phyloP scores from a whole-genome alignment of 2,797 vertebrate genomes.

The Acrossocheilus wenchowensis region DNA sequence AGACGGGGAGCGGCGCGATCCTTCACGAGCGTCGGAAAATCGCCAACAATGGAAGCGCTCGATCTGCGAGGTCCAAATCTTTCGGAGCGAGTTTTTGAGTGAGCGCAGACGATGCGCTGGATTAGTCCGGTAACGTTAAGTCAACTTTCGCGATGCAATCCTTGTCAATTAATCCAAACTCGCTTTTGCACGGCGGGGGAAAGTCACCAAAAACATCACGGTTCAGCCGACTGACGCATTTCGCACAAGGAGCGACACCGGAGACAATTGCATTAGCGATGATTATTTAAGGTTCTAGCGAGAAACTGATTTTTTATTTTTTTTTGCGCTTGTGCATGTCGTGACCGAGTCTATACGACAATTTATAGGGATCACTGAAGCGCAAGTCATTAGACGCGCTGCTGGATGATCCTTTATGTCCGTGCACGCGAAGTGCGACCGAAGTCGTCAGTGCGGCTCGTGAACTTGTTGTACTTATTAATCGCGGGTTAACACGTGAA shows the following conservation, averaged over 20 bases:
- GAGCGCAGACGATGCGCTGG: neutral
- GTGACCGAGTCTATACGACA: constrained; percentile 78
- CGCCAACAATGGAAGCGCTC: constrained; percentile 70
- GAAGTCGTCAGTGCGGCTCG: constrained; percentile 66
- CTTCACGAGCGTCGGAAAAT: constrained; percentile 67
- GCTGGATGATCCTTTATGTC: constrained; percentile 57
- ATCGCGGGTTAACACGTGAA: neutral
- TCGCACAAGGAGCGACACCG: constrained; percentile 38
- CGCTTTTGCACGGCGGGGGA: constrained; percentile 61
- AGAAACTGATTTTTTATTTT: constrained; percentile 61
- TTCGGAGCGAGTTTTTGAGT: constrained; percentile 41
- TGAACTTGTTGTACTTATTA: constrained; percentile 71
- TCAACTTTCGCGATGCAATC: constrained; percentile 54
- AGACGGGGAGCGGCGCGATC: constrained; percentile 81
- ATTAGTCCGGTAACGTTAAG: neutral
- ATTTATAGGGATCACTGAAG: constrained; percentile 74
- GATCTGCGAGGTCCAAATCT: constrained; percentile 31
- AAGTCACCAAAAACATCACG: constrained; percentile 48
- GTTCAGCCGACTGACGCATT: constrained; percentile 64
- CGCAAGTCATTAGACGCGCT: constrained; percentile 67
- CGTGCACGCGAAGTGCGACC: constrained; percentile 66
- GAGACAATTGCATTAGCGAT: constrained; percentile 63
- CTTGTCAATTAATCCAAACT: constrained; percentile 67
- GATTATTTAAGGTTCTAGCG: constrained; percentile 57
- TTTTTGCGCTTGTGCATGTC: constrained; percentile 64